phyloP scores from a whole-genome alignment of 2,888 invertebrate genomes.

The Polylopha cassiicola region DNA sequence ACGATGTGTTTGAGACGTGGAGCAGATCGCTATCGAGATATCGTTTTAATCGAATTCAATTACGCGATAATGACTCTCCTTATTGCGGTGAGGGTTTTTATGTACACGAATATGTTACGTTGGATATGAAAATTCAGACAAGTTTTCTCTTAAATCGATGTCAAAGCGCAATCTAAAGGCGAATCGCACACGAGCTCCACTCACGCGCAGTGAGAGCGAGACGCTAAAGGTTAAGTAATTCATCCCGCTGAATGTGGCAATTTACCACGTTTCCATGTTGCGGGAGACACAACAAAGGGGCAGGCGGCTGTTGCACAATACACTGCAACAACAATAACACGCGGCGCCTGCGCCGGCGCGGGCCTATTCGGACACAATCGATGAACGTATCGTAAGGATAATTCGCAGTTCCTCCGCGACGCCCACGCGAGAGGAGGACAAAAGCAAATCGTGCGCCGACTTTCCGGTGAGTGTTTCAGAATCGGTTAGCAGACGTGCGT shows the following conservation, averaged over 20 bases:
- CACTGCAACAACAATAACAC: slow-evolving; percentile 37
- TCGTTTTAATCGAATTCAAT: neutral
- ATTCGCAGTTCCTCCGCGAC: too few species aligned
- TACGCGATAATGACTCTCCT: neutral
- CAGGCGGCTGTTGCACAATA: slow-evolving; percentile 45
- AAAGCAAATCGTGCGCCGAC: neutral
- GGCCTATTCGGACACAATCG: slow-evolving; percentile 17
- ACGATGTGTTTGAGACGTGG: slow-evolving; percentile 45
- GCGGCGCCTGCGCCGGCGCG: slow-evolving; percentile 34
- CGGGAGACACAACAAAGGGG: slow-evolving; percentile 46
- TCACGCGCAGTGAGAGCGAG: slow-evolving; percentile 28
- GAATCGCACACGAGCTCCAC: slow-evolving; percentile 25
- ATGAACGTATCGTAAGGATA: neutral
- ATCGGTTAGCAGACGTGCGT: too few species aligned
- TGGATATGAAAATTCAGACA: neutral
- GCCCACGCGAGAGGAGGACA: neutral
- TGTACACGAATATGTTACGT: neutral
- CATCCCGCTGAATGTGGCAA: slow-evolving; percentile 45
- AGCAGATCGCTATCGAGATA: slow-evolving; percentile 18
- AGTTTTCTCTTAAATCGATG: slow-evolving; percentile 2
- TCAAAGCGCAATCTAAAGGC: slow-evolving; percentile 22
- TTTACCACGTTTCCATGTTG: slow-evolving; percentile 38
- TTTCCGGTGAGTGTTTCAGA: slow-evolving; percentile 5
- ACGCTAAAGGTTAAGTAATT: slow-evolving; percentile 39
- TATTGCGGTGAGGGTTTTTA: slow-evolving; percentile 5